Conservation (phyloP, 2,113 vertebrate genomes). For the Atractosteus spatula region DNA sequence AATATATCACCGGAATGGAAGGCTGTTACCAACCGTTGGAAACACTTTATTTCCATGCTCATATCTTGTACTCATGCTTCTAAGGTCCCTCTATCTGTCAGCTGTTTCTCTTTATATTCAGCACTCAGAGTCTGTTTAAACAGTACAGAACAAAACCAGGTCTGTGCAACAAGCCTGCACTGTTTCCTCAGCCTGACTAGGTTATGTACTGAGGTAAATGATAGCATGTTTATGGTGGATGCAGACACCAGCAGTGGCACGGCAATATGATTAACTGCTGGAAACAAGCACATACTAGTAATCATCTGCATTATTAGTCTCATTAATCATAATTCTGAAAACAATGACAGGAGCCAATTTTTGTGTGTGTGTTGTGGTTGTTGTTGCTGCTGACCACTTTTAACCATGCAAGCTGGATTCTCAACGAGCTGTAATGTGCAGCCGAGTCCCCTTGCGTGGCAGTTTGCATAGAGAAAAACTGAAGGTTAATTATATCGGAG, state of each 20-base stretch:
- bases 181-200: not conserved
- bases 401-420: conserved; percentile 75
- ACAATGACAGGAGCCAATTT: conserved; percentile 74
- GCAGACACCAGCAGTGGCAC: conserved; percentile 68
- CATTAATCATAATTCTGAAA: conserved; percentile 89
- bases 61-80: too few species aligned
- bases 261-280: conserved; percentile 85
- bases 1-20: too few species aligned
- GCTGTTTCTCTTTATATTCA: too few species aligned
- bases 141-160: too few species aligned
- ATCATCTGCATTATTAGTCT: conserved; percentile 88
- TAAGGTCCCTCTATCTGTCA: too few species aligned
- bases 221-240: conserved; percentile 87
- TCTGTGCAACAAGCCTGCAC: too few species aligned
- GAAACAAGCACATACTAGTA: conserved; percentile 78
- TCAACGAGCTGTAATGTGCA: conserved; percentile 77
- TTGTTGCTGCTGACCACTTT: conserved; percentile 38
- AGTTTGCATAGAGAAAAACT: conserved; percentile 83
- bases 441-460: conserved; percentile 71
- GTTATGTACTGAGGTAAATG: conserved; percentile 81
- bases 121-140: too few species aligned
- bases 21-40: too few species aligned
- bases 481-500: conserved; percentile 97
- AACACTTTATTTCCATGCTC: too few species aligned
- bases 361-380: conserved; percentile 51